These are phyloP conservation scores for Cygnus buccinator DNA, from an alignment of 2,113 vertebrate species.

Conservation along the genomic window DNA sequence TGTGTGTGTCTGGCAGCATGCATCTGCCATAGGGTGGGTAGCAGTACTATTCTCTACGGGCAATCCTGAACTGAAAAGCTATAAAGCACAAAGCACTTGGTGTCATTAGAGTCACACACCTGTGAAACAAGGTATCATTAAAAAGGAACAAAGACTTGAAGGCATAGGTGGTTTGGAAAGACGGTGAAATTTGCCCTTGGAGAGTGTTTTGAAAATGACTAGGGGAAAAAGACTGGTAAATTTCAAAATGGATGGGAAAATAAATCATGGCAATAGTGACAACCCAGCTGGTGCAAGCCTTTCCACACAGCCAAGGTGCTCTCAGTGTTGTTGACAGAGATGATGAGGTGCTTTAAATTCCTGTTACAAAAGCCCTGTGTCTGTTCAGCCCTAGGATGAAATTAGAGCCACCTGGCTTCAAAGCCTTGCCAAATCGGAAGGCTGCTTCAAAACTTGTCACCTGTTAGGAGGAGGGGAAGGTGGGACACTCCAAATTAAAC, in stretches of 20 bases:
- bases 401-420: background rate
- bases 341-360: conserved; percentile 29
- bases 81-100: background rate
- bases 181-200: background rate
- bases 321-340: background rate
- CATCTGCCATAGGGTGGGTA: fast-evolving
- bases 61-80: background rate
- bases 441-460: background rate
- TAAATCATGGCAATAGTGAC: conserved; percentile 15
- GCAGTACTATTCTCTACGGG: background rate
- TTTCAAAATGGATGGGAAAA: conserved; percentile 21
- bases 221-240: background rate
- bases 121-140: conserved; percentile 41
- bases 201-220: background rate
- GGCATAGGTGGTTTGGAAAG: background rate
- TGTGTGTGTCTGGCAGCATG: background rate
- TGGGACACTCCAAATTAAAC: background rate
- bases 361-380: background rate
- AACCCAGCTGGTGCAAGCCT: background rate
- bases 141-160: conserved; percentile 14
- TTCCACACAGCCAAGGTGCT: conserved; percentile 1
- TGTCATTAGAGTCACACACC: conserved; percentile 7
- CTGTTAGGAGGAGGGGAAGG: background rate
- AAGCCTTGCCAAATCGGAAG: background rate
- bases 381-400: background rate